A percentile compares a stretch with the other conserved stretches of the same genome.
These are phyloP conservation scores for Brachypterus glaber DNA, from an alignment of 2,888 invertebrate genomes.

Conservation along the genomic window DNA sequence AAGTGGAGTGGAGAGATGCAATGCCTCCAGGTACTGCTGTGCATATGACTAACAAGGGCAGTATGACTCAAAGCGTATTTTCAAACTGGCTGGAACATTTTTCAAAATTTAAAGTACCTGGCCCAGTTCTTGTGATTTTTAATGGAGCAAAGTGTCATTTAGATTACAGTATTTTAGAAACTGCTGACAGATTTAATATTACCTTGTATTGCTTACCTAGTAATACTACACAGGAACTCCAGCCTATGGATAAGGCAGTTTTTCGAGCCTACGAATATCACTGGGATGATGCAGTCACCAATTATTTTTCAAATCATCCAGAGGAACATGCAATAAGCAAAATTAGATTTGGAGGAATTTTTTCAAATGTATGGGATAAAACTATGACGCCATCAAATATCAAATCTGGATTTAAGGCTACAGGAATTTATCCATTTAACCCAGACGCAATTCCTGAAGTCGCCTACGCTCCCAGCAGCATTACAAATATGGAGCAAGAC, in stretches of 20 bases:
- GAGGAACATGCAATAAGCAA: slow-evolving; percentile 8
- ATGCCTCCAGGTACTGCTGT: slow-evolving; percentile 24
- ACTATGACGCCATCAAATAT: slow-evolving; percentile 24
- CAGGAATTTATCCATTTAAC: slow-evolving; percentile 25
- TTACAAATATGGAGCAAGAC: too few relatives aligned
- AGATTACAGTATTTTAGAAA: slow-evolving; percentile 25
- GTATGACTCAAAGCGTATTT: slow-evolving; percentile 26
- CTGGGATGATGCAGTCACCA: slow-evolving; percentile 31
- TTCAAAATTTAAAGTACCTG: slow-evolving; percentile 20
- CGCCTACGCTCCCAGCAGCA: slow-evolving; percentile 23
- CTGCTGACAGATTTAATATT: slow-evolving; percentile 25
- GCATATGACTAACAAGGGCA: slow-evolving; percentile 25
- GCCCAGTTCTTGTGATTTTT: background rate
- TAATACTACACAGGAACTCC: slow-evolving; percentile 34
- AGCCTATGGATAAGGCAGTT: slow-evolving; percentile 32
- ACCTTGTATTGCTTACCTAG: slow-evolving; percentile 30
- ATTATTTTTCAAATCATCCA: slow-evolving; percentile 21
- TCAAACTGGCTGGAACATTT: slow-evolving; percentile 25
- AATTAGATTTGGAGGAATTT: slow-evolving; percentile 18
- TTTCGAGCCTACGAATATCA: slow-evolving; percentile 28
- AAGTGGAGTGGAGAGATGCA: slow-evolving; percentile 21
- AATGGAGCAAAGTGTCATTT: slow-evolving; percentile 6
- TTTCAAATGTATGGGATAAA: slow-evolving; percentile 25
- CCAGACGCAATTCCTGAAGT: slow-evolving; percentile 24
- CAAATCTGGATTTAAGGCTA: slow-evolving; percentile 24